Evolutionary conservation across 2,888 invertebrate genomes (phyloP), one percentile per base, ranked within the genome.

Genomic region (Melanotus villosus): DNA sequence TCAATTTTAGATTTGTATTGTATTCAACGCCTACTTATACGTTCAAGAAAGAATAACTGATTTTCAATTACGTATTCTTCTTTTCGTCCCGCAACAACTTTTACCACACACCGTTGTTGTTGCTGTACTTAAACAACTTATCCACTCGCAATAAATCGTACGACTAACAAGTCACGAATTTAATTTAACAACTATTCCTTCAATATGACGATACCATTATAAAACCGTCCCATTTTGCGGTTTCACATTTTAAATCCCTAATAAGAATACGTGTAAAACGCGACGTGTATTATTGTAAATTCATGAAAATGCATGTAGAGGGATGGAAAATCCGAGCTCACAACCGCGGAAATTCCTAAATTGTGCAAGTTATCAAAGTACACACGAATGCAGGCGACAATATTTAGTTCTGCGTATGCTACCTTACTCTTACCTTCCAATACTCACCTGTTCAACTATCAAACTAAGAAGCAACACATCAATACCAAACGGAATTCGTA

Each of bases 1-100:
- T 47, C 47, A 47, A 47, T 47, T 58, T 58, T 58, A 43, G 36
- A 43, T 41, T 58, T 43, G 19, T 43, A 58, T 58, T 58, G 58
- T 58, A 43, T 58, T 58, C 58, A 26, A 43, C 58, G 14, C 58
- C 58, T 21, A 58, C 58, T 30, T 10, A 1, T 6, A 10, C n/a
- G 1, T n/a, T 36, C n/a, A 56, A 34, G 10, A 26, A 52, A 43
- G 38, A 38, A 14, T 38, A 38, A 38, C 38, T 12, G 38, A 38
- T 38, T 38, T 38, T 47, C 18, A 47, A 47, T 47, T 47, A 26
- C 23, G 23, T 47, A 47, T 47, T 47, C 47, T 47, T 47, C n/a
- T 47, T 26, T 19, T 47, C 3, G 6, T 14, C 14, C 12, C n/a
- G 9, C n/a, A n/a, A n/a, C n/a, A 26, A 14, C 6, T n/a, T 47